Evolutionary conservation across 92 coral and sea anemone species (phyloP).

Genomic region (Siderastrea siderea): DNA sequence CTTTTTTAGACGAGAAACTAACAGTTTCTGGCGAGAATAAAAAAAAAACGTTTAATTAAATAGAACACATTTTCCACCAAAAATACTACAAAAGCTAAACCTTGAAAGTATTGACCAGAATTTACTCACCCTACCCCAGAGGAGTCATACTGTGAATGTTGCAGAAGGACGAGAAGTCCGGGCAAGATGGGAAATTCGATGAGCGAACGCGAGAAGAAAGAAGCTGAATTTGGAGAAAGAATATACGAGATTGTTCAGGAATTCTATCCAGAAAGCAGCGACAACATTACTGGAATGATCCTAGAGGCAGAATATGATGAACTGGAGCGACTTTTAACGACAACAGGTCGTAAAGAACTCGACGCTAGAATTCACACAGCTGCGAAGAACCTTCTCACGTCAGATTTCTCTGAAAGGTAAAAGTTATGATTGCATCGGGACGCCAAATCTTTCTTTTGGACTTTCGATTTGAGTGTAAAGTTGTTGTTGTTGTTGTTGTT

Average conservation of each 20-base stretch:
- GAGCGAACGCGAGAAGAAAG: conserved; percentile 41
- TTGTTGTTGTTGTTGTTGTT: background rate
- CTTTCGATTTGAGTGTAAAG: background rate
- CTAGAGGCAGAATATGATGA: conserved; percentile 71
- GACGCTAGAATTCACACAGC: conserved; percentile 66
- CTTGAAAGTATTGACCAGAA: background rate
- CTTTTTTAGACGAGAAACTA: background rate
- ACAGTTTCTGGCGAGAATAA: too few relatives aligned
- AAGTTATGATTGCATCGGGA: background rate
- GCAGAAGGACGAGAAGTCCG: background rate
- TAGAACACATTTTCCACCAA: too few relatives aligned
- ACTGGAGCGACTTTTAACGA: conserved; percentile 41
- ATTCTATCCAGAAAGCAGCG: conserved; percentile 65
- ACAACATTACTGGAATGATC: conserved; percentile 85
- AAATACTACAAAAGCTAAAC: too few relatives aligned
- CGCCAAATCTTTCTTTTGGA: background rate
- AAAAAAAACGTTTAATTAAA: too few relatives aligned
- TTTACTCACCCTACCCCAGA: conserved; percentile 25
- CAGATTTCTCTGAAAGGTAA: conserved; percentile 6
- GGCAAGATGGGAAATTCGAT: conserved; percentile 41
- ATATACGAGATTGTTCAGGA: conserved; percentile 71
- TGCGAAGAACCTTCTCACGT: conserved; percentile 16
- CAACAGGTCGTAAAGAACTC: conserved; percentile 42
- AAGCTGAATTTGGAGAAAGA: conserved; percentile 50
- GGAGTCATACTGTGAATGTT: background rate